Evolutionary conservation across 2,113 vertebrate species (phyloP), one percentile per base, ranked within the genome.

Genomic region (Euleptes europaea): DNA sequence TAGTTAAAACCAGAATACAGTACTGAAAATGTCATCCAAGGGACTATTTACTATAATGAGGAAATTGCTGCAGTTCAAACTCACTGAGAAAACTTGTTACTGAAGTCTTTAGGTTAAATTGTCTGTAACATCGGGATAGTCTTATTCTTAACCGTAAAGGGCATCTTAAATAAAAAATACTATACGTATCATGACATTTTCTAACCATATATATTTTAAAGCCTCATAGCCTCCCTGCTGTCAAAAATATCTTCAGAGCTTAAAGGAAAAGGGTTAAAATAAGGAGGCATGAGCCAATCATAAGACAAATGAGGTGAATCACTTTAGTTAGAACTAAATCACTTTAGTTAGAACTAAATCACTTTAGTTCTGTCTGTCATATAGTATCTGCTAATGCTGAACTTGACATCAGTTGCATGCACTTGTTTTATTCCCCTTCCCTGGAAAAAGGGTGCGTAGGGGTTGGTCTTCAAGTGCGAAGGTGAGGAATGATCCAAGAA

Each of bases 261-360:
- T 33, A 9, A 83, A 40, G 33, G 28, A 69, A n/a, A 42, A 9
- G 11, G 3, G 66, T 28, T 69, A 28, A 54, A 42, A 86, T 82
- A 86, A 92, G 51, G 83, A 77, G 31, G 84, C 85, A 84, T 38
- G 33, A 5, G 47, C 1, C 78, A 11, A 42, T 14, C 78, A 88
- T 92, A 47, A 7, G 49, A 54, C 84, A 76, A 44, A 0, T 0
- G 7, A 2, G 0, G 2, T 26, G 47, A 85, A 78, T 21, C 42
- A 42, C 28, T 26, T 83, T 26, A 65, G 42, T 31, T 26, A 74
- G 42, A 12, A 44, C 19, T 60, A 31, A 31, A 78, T 21, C 42
- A 42, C 28, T 26, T 83, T 26, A 65, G 42, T 31, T 26, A 74
- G 42, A 12, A 44, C 19, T 60, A 31, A 31, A 78, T 21, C 42